Evolutionary conservation across 2,888 invertebrate genomes (phyloP), one percentile per base, ranked within the genome.

Genomic region (Acleris literana): DNA sequence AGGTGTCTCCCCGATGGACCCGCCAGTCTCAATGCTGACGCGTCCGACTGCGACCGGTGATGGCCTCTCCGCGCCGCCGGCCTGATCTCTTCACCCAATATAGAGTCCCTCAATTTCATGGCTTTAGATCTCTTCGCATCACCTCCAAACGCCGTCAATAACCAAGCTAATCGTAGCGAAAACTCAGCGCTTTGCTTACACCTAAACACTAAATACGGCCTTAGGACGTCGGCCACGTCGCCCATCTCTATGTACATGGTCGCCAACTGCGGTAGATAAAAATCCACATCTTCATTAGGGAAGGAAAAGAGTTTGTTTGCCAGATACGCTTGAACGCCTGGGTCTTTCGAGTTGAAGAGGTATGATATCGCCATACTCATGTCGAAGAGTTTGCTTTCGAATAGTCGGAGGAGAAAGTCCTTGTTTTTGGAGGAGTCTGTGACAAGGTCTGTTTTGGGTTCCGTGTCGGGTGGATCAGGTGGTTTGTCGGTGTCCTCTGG

Each of bases 231-330:
- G 63, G 99, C 99, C 74, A 99, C 96, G 84, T 99, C 99, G 80
- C 97, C 97, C 95, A 99, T 98, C 93, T 99, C 98, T 88, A 99
- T 97, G 87, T 99, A 99, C 97, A 99, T 98, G 80, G 98, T 98
- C 80, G 99, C 96, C 81, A 99, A 92, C 91, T 99, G 99, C 56
- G 99, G 99, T 85, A 99, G 94, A 92, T 99, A 99, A 87, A 99
- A 98, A 93, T 99, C 99, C 71, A 99, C 98, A 75, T 99, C 98
- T 72, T 94, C 94, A 85, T 97, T 95, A 39, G 96, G 95, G 88
- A 99, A 99, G 87, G 97, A 97, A 91, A 99, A 99, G 93, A 99
- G 95, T 90, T 98, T 97, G 93, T 99, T 99, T 72, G 98, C 99
- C 85, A 99, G 96, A 92, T 99, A 99, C 78, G 97, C 97, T 82